Evolutionary conservation across 30 jellyfish, hydroid and myxozoan species (phyloP), one percentile per base, ranked within the genome.

Genomic region (Hydra vulgaris): DNA sequence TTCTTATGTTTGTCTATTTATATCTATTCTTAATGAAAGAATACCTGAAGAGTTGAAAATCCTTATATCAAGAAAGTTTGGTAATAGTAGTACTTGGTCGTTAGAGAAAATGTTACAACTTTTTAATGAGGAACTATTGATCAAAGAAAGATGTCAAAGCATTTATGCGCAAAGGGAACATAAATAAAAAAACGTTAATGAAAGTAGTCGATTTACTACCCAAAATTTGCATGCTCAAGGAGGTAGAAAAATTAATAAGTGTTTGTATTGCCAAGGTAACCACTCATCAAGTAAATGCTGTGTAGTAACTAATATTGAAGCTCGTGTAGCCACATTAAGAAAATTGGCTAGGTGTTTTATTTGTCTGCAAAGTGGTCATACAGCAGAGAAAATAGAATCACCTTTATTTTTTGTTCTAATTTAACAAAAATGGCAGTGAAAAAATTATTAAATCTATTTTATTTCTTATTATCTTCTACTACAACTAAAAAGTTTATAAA

Each of bases 41-140:
- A 8, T 76, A 4, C 78, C 81, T 18, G 81, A 76, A 18, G 84
- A 76, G 84, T 54, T 76, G 56, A 53, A 25, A 18, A 19, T 76
- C 25, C 24, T 25, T 0, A 53, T 76, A 0, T 76, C 24, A 21
- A 76, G 84, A 23, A 27, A 53, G 26, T 76, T 76, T 76, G 84
- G 52, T 21, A 25, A 25, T 54, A 76, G 26, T 25, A 25, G 27
- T 19, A 22, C 15, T 26, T 76, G 84, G 84, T 21, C 79, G 7
- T 76, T 76, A 54, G 81, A 73, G 7, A 73, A 73, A 27, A 18
- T 73, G 81, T 21, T 25, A 8, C 74, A 73, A 18, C 20, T 19
- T 73, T 21, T 73, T 23, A 22, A 73, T 26, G 18, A 73, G 17
- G 81, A 73, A 27, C 54, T 73, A 3, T 21, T 20, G 7, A 25